Evolutionary conservation across 2,888 invertebrate genomes (phyloP).

Genomic region (Mechanitis messenoides): DNA sequence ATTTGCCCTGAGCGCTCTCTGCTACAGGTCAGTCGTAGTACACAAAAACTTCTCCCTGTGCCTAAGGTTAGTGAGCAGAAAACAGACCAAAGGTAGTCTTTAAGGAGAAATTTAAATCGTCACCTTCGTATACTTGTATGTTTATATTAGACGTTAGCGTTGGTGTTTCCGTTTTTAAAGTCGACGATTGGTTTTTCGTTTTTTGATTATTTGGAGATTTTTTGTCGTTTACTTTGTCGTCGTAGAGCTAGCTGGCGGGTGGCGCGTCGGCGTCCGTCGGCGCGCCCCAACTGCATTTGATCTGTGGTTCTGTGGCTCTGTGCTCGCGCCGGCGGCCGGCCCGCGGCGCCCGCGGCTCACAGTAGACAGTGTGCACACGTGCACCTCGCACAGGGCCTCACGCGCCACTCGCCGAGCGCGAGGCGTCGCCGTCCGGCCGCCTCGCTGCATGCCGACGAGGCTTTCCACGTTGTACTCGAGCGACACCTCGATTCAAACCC

Average conservation of each 20-base stretch:
- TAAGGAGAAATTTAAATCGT: conserved; percentile 76
- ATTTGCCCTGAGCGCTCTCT: conserved; percentile 99
- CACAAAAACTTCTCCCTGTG: conserved; percentile 99
- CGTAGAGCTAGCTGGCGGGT: conserved; percentile 73
- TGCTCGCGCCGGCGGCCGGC: conserved; percentile 59
- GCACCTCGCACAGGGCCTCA: conserved; percentile 33
- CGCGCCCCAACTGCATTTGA: conserved; percentile 73
- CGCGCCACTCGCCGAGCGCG: conserved; percentile 29
- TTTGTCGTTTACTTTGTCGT: conserved; percentile 71
- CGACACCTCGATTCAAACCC: conserved; percentile 74
- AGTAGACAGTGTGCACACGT: conserved; percentile 31
- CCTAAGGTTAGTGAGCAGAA: conserved; percentile 98
- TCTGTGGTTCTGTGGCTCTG: conserved; percentile 70
- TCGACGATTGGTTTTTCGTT: conserved; percentile 68
- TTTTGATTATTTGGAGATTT: conserved; percentile 52
- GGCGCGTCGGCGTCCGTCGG: conserved; percentile 59
- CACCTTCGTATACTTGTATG: conserved; percentile 77
- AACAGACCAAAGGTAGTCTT: conserved; percentile 83
- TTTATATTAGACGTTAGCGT: conserved; percentile 75
- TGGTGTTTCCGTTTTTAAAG: conserved; percentile 72
- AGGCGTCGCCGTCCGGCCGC: conserved; percentile 55
- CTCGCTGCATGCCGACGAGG: conserved; percentile 73
- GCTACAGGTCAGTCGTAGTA: conserved; percentile 99
- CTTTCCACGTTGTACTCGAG: conserved; percentile 72
- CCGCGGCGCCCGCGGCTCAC: conserved; percentile 32